These are phyloP conservation scores for Scaptomyza hsui DNA, from an alignment of 1,140 invertebrate species.

Conservation along the genomic window DNA sequence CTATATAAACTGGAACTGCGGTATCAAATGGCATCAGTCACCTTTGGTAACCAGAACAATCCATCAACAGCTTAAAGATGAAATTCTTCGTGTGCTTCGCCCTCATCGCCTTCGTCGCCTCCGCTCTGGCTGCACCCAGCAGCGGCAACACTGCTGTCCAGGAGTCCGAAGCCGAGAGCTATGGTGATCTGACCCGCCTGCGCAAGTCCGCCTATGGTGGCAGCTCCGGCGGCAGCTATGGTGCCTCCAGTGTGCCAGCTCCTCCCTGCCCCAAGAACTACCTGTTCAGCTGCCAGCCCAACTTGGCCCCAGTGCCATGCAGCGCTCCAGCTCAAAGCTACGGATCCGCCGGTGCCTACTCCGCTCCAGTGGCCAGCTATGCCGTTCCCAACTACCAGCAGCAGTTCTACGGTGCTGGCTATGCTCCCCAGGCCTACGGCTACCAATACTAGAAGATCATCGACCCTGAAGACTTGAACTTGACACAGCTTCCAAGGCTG, in stretches of 20 bases:
- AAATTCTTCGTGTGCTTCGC: constrained; percentile 77
- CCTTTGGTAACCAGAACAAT: constrained; percentile 59
- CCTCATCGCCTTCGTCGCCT: constrained; percentile 55
- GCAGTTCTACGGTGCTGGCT: constrained; percentile 54
- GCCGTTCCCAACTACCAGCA: constrained; percentile 66
- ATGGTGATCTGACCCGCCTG: constrained; percentile 70
- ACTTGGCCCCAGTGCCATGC: constrained; percentile 74
- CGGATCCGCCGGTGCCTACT: constrained; percentile 73
- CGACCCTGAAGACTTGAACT: constrained; percentile 19
- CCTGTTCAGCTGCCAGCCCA: constrained; percentile 79
- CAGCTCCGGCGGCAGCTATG: constrained; percentile 65
- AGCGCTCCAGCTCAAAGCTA: constrained; percentile 60
- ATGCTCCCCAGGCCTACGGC: constrained; percentile 53
- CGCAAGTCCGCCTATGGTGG: constrained; percentile 71
- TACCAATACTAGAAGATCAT: constrained; percentile 56
- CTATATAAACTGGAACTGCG: constrained; percentile 56
- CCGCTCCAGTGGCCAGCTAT: constrained; percentile 62
- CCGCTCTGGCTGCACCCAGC: constrained; percentile 61
- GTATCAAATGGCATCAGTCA: constrained; percentile 61
- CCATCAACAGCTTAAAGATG: constrained; percentile 54
- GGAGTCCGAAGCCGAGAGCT: constrained; percentile 54
- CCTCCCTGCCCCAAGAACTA: constrained; percentile 79
- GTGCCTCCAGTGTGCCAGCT: constrained; percentile 60
- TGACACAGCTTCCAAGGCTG: constrained; percentile 19
- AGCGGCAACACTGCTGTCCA: constrained; percentile 39